These are phyloP conservation scores for Fissipunctia ypsillon DNA, from an alignment of 2,888 invertebrate genomes.

Conservation along the genomic window DNA sequence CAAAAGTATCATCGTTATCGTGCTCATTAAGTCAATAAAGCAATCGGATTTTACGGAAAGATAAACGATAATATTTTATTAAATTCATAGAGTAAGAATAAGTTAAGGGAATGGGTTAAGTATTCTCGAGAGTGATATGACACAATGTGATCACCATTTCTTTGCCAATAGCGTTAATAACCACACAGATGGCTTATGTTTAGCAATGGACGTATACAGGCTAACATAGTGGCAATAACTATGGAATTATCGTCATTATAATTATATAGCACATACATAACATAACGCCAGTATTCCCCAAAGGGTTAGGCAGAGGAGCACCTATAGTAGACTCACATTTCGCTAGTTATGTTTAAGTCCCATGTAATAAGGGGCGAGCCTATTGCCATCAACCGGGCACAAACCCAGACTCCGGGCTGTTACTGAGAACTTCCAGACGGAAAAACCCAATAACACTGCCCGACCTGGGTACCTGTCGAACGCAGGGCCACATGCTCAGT, in stretches of 20 bases:
- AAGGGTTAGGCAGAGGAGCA: not conserved
- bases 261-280: too few species aligned
- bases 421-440: not conserved
- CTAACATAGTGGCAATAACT: too few species aligned
- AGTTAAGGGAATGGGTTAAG: not conserved
- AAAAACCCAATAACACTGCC: not conserved
- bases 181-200: not conserved
- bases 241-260: too few species aligned
- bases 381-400: not conserved
- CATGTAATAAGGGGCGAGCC: not conserved
- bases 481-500: not conserved
- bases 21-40: slow-evolving; percentile 28
- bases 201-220: too few species aligned
- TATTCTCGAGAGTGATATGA: too few species aligned
- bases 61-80: slow-evolving; percentile 9
- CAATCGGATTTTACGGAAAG: slow-evolving; percentile 20
- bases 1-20: slow-evolving; percentile 30
- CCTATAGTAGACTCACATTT: not conserved
- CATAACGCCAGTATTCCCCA: not conserved
- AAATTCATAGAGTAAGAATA: slow-evolving; percentile 9
- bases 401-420: not conserved
- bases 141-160: not conserved
- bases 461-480: not conserved
- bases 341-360: not conserved
- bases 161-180: not conserved